These are phyloP conservation scores for Heterodera filipjevi DNA, from an alignment of 2,888 invertebrate genomes.

Conservation along the genomic window DNA sequence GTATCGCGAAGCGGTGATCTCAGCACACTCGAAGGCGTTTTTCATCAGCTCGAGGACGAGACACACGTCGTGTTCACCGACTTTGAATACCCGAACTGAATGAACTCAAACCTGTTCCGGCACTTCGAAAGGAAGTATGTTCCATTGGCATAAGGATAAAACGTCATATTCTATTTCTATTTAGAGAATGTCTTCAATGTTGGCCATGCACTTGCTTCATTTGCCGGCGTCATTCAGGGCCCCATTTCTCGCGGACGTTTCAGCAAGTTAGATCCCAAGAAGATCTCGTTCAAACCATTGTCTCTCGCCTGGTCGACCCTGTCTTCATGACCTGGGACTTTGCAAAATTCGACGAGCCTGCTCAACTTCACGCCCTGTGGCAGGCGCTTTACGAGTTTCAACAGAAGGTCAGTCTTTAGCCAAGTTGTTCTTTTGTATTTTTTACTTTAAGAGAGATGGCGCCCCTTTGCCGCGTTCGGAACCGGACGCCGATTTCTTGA, in stretches of 20 bases:
- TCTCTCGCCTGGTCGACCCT: constrained; percentile 78
- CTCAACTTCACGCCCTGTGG: constrained; percentile 85
- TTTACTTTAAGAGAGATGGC: neutral
- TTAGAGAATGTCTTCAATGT: constrained; percentile 25
- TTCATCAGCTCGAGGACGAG: constrained; percentile 95
- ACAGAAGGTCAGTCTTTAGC: constrained; percentile 45
- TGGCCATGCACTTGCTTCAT: constrained; percentile 22
- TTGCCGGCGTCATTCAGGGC: neutral
- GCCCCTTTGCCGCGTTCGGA: constrained; percentile 42
- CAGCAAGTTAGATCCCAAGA: constrained; percentile 76
- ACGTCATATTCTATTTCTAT: no score
- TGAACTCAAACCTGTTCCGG: constrained; percentile 81
- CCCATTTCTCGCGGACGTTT: constrained; percentile 75
- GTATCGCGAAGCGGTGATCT: constrained; percentile 82
- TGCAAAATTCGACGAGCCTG: constrained; percentile 88
- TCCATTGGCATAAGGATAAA: no score
- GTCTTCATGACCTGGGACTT: constrained; percentile 87
- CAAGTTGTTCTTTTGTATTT: no score
- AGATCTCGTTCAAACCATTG: constrained; percentile 50
- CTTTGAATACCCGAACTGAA: constrained; percentile 93
- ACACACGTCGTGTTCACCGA: constrained; percentile 96
- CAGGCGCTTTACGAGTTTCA: constrained; percentile 78
- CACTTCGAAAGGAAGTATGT: constrained; percentile 72
- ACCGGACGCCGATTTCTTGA: constrained; percentile 47
- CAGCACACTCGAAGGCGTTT: constrained; percentile 89